These are phyloP conservation scores for Cherax quadricarinatus DNA, from an alignment of 1,140 invertebrate species.

Conservation along the genomic window DNA sequence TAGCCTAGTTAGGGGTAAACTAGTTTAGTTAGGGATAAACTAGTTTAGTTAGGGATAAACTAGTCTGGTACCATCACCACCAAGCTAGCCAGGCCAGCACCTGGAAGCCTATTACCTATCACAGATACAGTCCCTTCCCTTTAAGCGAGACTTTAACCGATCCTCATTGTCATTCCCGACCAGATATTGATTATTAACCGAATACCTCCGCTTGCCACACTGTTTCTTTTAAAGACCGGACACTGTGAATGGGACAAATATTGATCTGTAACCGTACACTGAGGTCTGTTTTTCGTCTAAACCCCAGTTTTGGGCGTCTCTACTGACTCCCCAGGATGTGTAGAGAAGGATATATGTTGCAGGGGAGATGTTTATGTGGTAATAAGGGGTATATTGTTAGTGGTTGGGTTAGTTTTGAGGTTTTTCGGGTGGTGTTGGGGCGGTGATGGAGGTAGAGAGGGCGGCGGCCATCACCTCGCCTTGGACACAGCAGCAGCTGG, in stretches of 20 bases:
- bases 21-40: too few species aligned
- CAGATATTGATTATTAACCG: constrained; percentile 50
- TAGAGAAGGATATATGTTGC: not conserved
- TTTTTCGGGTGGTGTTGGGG: not conserved
- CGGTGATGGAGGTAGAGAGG: not conserved
- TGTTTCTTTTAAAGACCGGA: constrained; percentile 35
- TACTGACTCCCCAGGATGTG: not conserved
- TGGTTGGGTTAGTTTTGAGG: not conserved
- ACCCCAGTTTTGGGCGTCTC: not conserved
- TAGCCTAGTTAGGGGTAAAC: too few species aligned
- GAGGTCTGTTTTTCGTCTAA: not conserved
- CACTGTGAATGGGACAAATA: not conserved
- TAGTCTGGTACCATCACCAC: too few species aligned
- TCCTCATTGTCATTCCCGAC: constrained; percentile 41
- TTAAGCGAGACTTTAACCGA: constrained; percentile 36
- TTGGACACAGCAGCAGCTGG: not conserved
- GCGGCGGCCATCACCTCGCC: constrained; percentile 10
- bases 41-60: too few species aligned
- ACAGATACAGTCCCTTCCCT: not conserved
- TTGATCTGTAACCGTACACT: not conserved
- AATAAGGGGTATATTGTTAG: too few species aligned
- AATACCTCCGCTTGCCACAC: constrained; percentile 34
- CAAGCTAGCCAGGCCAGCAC: too few species aligned
- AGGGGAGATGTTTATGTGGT: too few species aligned
- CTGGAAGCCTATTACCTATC: not conserved